Evolutionary conservation across 2,113 vertebrate species (phyloP).

Genomic region (Ailuropoda melanoleuca): DNA sequence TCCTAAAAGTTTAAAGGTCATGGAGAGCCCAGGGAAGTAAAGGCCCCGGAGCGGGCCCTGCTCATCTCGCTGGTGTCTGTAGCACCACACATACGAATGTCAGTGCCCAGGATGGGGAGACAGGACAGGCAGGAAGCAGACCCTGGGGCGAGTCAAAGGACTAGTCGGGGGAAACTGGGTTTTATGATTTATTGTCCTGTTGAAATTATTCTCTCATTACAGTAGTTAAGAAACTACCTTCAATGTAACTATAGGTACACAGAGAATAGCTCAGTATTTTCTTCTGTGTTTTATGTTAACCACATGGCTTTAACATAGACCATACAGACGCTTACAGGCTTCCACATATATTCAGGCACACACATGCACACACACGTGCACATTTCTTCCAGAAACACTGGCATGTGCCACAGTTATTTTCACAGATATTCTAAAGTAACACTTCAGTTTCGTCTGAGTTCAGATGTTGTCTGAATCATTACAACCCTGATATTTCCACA

Average conservation of each 20-base stretch:
- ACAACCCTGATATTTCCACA: neutral
- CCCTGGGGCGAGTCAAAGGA: accelerated
- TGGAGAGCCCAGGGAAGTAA: neutral
- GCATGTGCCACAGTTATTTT: neutral
- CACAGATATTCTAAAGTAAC: neutral
- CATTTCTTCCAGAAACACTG: neutral
- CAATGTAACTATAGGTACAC: neutral
- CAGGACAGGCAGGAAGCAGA: neutral
- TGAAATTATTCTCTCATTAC: neutral
- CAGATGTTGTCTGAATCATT: neutral
- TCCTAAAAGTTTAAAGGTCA: slow-evolving; percentile 39
- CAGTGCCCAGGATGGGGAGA: neutral
- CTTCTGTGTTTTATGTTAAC: neutral
- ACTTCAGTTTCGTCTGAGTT: neutral
- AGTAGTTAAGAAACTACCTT: neutral
- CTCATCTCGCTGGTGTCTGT: accelerated
- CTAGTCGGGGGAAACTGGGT: neutral
- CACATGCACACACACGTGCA: accelerated
- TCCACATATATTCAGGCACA: neutral
- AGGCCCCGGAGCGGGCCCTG: accelerated
- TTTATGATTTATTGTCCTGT: neutral
- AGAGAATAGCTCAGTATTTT: neutral
- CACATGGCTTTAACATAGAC: neutral
- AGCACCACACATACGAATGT: accelerated
- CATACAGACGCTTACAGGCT: neutral